Evolutionary conservation across 2,113 vertebrate species (phyloP).

Genomic region (Trogon melanurus): DNA sequence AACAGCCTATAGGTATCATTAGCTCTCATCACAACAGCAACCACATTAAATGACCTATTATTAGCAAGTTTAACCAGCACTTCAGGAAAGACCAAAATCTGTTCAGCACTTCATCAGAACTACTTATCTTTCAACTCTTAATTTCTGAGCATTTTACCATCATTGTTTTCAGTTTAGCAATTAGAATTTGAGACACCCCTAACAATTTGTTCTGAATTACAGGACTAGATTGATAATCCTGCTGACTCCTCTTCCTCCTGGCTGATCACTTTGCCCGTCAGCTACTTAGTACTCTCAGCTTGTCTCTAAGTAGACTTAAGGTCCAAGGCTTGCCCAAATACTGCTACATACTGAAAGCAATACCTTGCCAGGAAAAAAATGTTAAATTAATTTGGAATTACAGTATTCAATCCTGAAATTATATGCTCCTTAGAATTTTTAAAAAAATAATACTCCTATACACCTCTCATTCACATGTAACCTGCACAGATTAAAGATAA

Average conservation of each 20-base stretch:
- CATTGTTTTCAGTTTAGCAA: not conserved
- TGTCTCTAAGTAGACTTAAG: not conserved
- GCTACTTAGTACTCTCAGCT: not conserved
- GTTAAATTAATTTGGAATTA: not conserved
- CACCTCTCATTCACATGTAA: not conserved
- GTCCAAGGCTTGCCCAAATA: not conserved
- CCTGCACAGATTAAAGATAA: not conserved
- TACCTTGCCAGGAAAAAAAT: not conserved
- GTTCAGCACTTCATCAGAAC: not conserved
- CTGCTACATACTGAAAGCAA: not conserved
- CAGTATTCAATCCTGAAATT: fast-evolving
- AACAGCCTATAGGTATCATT: not conserved
- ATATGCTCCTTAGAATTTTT: not conserved
- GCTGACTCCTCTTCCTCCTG: not conserved
- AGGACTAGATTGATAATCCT: not conserved
- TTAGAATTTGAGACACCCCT: not conserved
- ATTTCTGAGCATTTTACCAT: not conserved
- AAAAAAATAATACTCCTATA: not conserved
- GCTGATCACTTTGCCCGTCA: not conserved
- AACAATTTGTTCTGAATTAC: not conserved
- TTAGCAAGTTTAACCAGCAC: not conserved
- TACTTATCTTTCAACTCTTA: not conserved
- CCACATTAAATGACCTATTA: fast-evolving
- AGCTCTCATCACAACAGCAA: not conserved
- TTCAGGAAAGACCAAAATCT: not conserved